Percentiles rank a stretch among this genome's conserved stretches.
phyloP scores from a whole-genome alignment of 2,888 invertebrate species.

The Microdon myrmicae region DNA sequence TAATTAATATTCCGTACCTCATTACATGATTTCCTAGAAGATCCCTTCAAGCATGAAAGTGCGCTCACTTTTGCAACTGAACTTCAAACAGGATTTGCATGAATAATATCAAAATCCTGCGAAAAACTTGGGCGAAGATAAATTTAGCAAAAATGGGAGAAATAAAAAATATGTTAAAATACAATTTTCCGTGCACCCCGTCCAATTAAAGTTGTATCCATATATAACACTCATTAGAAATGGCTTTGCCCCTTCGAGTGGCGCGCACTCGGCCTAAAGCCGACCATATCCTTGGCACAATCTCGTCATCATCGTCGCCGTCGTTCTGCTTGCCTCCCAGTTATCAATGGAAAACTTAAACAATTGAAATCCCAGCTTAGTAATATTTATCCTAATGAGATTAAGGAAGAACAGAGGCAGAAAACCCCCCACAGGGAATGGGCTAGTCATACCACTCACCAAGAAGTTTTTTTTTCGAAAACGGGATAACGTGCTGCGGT shows the following conservation, averaged over 20 bases:
- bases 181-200: constrained; percentile 3
- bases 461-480: constrained; percentile 19
- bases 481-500: constrained; percentile 45
- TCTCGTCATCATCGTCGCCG: constrained; percentile 24
- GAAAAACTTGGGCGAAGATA: constrained; percentile 10
- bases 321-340: constrained; percentile 13
- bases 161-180: constrained; percentile 13
- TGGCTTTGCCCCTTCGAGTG: no score
- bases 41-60: constrained; percentile 28
- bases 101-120: constrained; percentile 38
- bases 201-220: constrained; percentile 51
- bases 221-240: constrained; percentile 52
- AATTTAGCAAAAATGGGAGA: not conserved
- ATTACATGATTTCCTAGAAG: constrained; percentile 41
- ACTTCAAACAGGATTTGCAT: constrained; percentile 44
- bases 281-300: constrained; percentile 44
- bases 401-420: constrained; percentile 33
- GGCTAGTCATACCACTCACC: constrained; percentile 22
- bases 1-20: constrained; percentile 49
- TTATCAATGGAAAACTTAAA: constrained; percentile 53
- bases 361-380: constrained; percentile 53
- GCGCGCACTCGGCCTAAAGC: constrained; percentile 24
- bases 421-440: constrained; percentile 5
- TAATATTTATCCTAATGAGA: constrained; percentile 53
- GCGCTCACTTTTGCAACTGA: constrained; percentile 16